Conservation (phyloP, 1,140 invertebrate genomes). For the Drosophila bipectinata region DNA sequence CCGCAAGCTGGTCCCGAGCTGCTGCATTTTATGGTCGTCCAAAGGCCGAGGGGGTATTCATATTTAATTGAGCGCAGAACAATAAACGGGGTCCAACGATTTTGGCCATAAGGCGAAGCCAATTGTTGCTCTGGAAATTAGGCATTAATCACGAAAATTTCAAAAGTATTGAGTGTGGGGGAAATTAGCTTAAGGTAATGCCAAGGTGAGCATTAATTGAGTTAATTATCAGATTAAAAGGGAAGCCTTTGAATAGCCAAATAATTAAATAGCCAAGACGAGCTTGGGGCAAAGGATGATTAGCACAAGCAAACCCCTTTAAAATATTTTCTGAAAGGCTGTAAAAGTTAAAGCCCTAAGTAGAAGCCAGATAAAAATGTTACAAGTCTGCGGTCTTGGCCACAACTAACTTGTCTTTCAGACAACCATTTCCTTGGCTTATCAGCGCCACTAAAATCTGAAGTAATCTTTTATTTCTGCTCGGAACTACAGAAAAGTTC, state of each 20-base stretch:
- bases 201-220: constrained; percentile 34
- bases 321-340: not conserved
- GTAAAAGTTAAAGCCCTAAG: not conserved
- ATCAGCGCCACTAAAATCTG: constrained; percentile 39
- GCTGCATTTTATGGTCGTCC: constrained; percentile 59
- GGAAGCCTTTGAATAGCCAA: constrained; percentile 39
- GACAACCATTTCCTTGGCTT: constrained; percentile 45
- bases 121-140: constrained; percentile 54
- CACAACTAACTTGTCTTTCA: constrained; percentile 41
- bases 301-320: constrained; percentile 12
- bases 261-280: constrained; percentile 50
- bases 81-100: constrained; percentile 21
- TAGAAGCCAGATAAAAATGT: constrained; percentile 30
- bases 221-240: constrained; percentile 58
- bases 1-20: constrained; percentile 18
- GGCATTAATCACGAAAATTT: constrained; percentile 62
- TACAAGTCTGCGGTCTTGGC: constrained; percentile 24
- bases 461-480: constrained; percentile 42
- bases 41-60: constrained; percentile 38
- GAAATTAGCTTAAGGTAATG: constrained; percentile 19
- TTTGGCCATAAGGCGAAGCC: constrained; percentile 4
- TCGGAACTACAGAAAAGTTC: constrained; percentile 48
- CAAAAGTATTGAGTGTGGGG: constrained; percentile 15
- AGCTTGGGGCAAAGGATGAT: constrained; percentile 14
- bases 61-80: constrained; percentile 50